Evolutionary conservation across 2,113 vertebrate species (phyloP).

Genomic region (Rhinopithecus roxellana): DNA sequence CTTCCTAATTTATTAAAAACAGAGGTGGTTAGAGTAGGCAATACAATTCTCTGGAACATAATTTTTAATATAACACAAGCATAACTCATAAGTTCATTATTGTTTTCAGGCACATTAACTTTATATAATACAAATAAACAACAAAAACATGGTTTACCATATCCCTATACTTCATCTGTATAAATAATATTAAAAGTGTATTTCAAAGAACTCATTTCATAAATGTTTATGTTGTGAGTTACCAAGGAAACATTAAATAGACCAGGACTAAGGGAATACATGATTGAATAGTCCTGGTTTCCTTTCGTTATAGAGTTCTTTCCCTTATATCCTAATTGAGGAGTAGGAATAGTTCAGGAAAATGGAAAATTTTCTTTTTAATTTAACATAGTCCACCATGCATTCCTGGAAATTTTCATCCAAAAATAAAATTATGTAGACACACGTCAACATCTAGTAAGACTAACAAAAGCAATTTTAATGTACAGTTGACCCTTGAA

Average conservation of each 20-base stretch:
- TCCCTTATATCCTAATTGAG: neutral
- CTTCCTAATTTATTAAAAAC: neutral
- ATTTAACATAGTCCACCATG: neutral
- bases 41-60: neutral
- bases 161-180: neutral
- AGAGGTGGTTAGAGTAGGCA: neutral
- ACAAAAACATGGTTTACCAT: neutral
- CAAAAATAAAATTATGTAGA: neutral
- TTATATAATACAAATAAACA: neutral
- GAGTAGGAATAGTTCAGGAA: accelerated
- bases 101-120: neutral
- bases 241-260: slow-evolving; percentile 35
- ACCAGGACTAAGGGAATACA: neutral
- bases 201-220: slow-evolving; percentile 8
- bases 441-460: neutral
- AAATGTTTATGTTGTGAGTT: neutral
- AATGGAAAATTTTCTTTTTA: neutral
- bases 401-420: neutral
- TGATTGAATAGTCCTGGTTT: neutral
- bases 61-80: neutral
- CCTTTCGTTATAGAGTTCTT: neutral
- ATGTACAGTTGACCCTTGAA: neutral
- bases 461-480: neutral
- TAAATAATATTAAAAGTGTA: neutral
- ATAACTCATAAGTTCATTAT: neutral